A percentile compares a stretch with the other conserved stretches of the same genome.
Conservation (phyloP, 2,113 vertebrate genomes). For the Poeciliopsis occidentalis region DNA sequence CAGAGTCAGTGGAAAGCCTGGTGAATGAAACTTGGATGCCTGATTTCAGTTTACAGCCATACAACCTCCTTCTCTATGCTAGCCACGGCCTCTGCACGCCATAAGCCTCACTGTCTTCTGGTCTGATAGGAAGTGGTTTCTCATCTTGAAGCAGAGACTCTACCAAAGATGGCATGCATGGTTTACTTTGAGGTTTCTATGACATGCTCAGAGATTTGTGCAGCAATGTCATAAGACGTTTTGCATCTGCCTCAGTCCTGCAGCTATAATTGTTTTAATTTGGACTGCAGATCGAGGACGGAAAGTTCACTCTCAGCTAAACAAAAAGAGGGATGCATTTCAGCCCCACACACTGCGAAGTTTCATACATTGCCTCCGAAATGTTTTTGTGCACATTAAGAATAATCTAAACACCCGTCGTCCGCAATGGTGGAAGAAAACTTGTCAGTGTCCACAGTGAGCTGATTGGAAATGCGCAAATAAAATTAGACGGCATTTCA, state of each 20-base stretch:
- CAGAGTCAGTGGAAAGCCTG: constrained; percentile 1
- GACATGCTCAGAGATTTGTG: constrained; percentile 62
- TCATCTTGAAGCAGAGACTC: constrained; percentile 71
- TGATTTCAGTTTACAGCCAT: constrained; percentile 4
- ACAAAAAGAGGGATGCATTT: background rate
- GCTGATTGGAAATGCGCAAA: background rate
- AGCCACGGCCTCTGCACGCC: constrained; percentile 68
- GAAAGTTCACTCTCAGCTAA: background rate
- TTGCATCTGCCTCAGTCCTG: background rate
- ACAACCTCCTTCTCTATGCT: constrained; percentile 52
- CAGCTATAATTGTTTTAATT: background rate
- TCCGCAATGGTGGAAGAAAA: background rate
- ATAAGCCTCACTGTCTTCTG: constrained; percentile 74
- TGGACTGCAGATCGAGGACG: background rate
- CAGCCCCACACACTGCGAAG: background rate
- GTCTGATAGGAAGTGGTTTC: constrained; percentile 85
- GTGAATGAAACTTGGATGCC: constrained; percentile 20
- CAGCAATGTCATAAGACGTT: constrained; percentile 10
- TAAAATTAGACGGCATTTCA: background rate
- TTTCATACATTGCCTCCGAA: constrained; percentile 24
- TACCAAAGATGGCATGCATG: constrained; percentile 69
- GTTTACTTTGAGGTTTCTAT: constrained; percentile 66
- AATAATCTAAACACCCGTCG: background rate
- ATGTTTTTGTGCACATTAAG: background rate
- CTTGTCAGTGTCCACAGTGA: background rate